These are phyloP conservation scores for Daubentonia madagascariensis DNA, from an alignment of 2,113 vertebrate genomes.

Conservation along the genomic window DNA sequence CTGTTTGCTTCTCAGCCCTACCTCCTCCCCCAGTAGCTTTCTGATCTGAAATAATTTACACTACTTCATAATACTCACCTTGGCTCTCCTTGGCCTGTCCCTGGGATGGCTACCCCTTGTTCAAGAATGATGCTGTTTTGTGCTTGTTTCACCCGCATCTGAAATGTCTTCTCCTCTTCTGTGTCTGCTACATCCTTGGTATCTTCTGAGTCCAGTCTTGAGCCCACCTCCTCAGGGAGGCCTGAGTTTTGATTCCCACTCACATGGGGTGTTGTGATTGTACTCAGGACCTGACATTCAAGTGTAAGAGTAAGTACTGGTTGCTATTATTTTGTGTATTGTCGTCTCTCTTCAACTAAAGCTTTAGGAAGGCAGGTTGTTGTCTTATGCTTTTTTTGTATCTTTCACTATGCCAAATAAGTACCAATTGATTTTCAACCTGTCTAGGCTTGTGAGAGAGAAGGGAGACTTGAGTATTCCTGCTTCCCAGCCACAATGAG, in stretches of 20 bases:
- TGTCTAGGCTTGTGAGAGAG: background rate
- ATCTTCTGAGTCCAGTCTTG: background rate
- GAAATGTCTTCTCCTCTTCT: background rate
- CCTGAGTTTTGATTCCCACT: background rate
- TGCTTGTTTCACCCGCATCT: background rate
- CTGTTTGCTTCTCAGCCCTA: background rate
- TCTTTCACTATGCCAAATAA: background rate
- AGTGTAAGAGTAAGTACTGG: rapidly evolving
- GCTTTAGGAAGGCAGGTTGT: background rate
- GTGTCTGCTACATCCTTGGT: background rate
- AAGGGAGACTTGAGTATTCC: background rate
- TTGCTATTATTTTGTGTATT: background rate
- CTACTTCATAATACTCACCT: rapidly evolving
- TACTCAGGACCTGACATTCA: background rate
- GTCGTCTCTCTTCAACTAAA: background rate
- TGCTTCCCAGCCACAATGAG: background rate
- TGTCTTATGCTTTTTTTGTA: background rate
- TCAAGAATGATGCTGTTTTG: rapidly evolving
- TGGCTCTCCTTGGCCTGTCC: rapidly evolving
- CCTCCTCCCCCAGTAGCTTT: background rate
- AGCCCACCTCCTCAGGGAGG: background rate
- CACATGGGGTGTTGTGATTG: background rate
- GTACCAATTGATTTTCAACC: background rate
- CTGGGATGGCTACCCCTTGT: background rate
- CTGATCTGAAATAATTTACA: background rate